phyloP scores from a whole-genome alignment of 2,888 invertebrate genomes.

The Volucella inanis region DNA sequence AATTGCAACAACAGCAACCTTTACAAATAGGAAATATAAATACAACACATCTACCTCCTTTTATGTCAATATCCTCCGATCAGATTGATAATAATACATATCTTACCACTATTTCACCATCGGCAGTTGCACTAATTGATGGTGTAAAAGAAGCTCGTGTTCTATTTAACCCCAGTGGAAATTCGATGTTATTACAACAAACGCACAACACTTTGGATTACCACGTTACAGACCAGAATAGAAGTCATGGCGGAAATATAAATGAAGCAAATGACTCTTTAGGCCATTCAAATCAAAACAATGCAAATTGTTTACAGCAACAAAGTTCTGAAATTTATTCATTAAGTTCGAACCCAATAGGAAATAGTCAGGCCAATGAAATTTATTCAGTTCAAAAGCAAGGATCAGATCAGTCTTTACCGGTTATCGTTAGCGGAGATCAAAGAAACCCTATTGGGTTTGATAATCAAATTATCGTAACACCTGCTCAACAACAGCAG shows the following conservation, averaged over 20 bases:
- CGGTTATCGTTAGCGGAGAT: slow-evolving; percentile 17
- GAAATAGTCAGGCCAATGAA: background rate
- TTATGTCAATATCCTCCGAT: background rate
- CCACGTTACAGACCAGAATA: slow-evolving; percentile 10
- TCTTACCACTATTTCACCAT: slow-evolving; percentile 2
- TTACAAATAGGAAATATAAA: slow-evolving; percentile 25
- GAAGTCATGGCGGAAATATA: slow-evolving; percentile 6
- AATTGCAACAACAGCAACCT: slow-evolving; percentile 67
- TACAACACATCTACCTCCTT: background rate
- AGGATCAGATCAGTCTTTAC: slow-evolving; percentile 24
- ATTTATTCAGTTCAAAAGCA: slow-evolving; percentile 4
- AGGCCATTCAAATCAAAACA: background rate
- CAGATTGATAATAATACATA: slow-evolving; percentile 30
- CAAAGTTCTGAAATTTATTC: background rate
- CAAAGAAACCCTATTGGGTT: slow-evolving; percentile 27
- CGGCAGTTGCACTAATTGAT: slow-evolving; percentile 17
- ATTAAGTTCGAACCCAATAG: background rate
- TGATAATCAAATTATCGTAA: slow-evolving; percentile 54
- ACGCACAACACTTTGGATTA: slow-evolving; percentile 29
- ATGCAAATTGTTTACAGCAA: background rate
- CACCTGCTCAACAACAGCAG: slow-evolving; percentile 66
- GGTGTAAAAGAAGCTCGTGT: slow-evolving; percentile 78
- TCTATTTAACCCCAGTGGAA: slow-evolving; percentile 51
- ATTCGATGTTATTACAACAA: slow-evolving; percentile 23
- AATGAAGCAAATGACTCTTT: slow-evolving; percentile 1